Base-by-base conservation (phyloP, 2,113 vertebrate genomes). In the Collichthys lucidus region DNA sequence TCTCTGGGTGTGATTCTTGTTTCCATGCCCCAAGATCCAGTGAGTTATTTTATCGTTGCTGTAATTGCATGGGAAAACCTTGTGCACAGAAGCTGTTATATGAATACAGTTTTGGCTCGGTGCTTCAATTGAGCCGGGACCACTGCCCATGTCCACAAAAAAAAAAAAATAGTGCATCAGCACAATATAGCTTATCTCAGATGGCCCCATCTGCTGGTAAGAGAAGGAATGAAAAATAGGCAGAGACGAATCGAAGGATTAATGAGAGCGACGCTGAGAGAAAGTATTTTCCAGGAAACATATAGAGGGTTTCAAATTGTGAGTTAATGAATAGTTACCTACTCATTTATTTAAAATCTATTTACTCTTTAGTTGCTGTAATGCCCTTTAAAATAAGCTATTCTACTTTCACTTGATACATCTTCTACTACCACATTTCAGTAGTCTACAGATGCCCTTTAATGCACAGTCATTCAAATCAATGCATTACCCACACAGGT, bases 121-220 rank as follows among this genome's bases (percentile, higher is more conserved):
- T 53, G 69, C 31, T 71, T 75, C 64, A 35, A 44, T 53, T 88
- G 62, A 64, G 80, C 10, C 52, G 5, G 68, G 80, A 56, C 46
- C 47, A 3, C 15, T 65, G 42, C 56, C 60, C 16, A 1, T 59
- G 20, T 57, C 31, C 65, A 29, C 50, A 5, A 31, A 4, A 69
- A 74, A 3, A 69, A 74, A 49, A 73, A 76, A 71, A 76, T 42
- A 42, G 2, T 0, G 59, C 42, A 49, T 24, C 22, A 35, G 24
- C 52, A 26, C 42, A 35, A 24, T 62, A 55, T 11, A 53, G 17
- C 29, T 31, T 4, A n/a, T 79, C 59, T 70, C 26, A 82, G 82
- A 85, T 66, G 64, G 79, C 82, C 11, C 87, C 88, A 77, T 60
- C 91, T 91, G 60, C 82, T 91, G 87, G 86, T 35, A n/a, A 64